phyloP scores from a whole-genome alignment of 1,140 invertebrate genomes.

The Elysia chlorotica region DNA sequence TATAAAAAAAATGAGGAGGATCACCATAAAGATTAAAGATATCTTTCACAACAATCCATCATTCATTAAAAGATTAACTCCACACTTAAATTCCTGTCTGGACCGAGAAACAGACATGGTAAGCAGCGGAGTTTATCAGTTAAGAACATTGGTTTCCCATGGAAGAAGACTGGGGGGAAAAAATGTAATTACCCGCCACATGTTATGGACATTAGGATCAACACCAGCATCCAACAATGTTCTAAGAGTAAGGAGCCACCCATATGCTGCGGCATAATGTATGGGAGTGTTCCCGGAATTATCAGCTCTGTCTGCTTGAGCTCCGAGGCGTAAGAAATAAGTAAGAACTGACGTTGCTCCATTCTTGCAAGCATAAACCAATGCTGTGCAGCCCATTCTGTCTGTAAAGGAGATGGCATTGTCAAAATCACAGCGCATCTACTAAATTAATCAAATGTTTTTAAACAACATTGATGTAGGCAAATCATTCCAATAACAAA shows the following conservation, averaged over 20 bases:
- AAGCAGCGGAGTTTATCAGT: no score
- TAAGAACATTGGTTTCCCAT: no score
- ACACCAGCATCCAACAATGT: slow-evolving; percentile 64
- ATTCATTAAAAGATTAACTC: no score
- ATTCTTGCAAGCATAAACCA: slow-evolving; percentile 66
- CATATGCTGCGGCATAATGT: background rate
- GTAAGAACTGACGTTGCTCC: slow-evolving; percentile 67
- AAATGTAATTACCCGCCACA: slow-evolving; percentile 67
- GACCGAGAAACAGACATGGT: no score
- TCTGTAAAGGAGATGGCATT: slow-evolving; percentile 46
- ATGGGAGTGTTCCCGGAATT: slow-evolving; percentile 63
- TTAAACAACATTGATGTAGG: no score
- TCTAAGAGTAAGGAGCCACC: slow-evolving; percentile 43
- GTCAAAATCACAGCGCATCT: background rate
- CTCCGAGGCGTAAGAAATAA: slow-evolving; percentile 66
- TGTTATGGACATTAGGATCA: slow-evolving; percentile 59
- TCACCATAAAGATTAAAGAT: no score
- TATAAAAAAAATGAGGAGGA: no score
- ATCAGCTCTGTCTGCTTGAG: slow-evolving; percentile 72
- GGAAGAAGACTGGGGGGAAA: no score
- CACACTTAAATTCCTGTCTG: no score
- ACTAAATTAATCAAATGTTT: no score
- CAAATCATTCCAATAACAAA: no score
- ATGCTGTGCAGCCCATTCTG: slow-evolving; percentile 64
- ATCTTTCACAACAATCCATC: no score